A percentile compares a stretch with the other conserved stretches of the same genome.
Conservation (phyloP, 2,797 vertebrate genomes). For the Onychomys leucogaster region DNA sequence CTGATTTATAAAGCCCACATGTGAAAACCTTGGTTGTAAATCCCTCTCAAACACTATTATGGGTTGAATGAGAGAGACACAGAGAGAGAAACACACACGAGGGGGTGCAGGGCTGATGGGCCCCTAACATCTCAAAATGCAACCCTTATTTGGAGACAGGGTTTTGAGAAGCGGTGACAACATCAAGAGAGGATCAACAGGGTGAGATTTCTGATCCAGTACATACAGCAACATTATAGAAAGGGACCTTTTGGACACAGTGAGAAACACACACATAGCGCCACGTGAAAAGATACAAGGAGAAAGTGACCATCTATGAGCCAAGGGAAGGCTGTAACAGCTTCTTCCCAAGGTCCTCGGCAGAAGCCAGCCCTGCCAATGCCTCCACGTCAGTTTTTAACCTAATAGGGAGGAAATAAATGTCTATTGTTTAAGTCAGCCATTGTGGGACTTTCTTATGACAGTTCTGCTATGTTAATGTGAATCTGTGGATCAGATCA, state of each 20-base stretch:
- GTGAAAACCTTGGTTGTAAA: slow-evolving; percentile 39
- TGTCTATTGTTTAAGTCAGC: not conserved
- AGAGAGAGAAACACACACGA: not conserved
- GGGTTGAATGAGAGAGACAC: not conserved
- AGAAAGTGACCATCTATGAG: not conserved
- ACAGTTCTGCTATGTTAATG: not conserved
- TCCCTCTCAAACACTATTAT: not conserved
- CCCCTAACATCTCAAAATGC: not conserved
- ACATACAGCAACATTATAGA: not conserved
- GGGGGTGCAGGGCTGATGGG: not conserved
- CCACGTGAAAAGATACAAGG: not conserved
- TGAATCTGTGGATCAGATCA: not conserved
- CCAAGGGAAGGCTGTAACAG: not conserved
- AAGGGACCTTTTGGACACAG: not conserved
- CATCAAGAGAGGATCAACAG: not conserved
- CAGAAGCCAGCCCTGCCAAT: not conserved
- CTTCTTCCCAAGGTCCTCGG: not conserved
- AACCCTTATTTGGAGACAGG: not conserved
- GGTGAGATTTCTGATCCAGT: not conserved
- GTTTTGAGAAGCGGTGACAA: not conserved
- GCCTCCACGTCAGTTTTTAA: not conserved
- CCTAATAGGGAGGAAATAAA: not conserved
- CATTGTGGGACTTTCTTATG: not conserved
- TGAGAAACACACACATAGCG: not conserved
- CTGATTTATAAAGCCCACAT: slow-evolving; percentile 51